Base-by-base conservation (phyloP, 2,888 invertebrate species). In the Uloborus plumipes region DNA sequence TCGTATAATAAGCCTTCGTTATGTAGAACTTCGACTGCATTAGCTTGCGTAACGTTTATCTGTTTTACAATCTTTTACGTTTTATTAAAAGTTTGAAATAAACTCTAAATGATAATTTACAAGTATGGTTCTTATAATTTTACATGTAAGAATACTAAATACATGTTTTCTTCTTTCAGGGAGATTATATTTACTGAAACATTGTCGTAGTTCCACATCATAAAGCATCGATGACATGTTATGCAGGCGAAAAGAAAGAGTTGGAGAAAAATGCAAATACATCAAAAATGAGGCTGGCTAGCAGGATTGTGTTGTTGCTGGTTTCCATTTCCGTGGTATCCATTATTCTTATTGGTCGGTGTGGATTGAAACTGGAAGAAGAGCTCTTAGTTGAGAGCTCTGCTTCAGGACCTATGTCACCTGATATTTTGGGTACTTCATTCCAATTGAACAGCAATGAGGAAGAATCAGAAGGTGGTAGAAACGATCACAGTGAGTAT, bases 311-410 rank as follows among this genome's bases (percentile, higher is more conserved):
- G 16, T 53, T 84, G 11, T 50, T 84, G 14, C 78, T 84, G 9
- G 82, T 84, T 64, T 70, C 82, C 18, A 59, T 84, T 31, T 84
- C 84, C 16, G 62, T 84, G 9, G 71, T 80, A 14, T 84, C 84
- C 31, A 64, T 84, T 4, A 66, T 84, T 11, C 65, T 84, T 1
- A 78, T 84, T 18, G 78, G 82, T 14, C 22, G 78, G 26, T 84
- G 84, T 39, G 75, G 84, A 1, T 67, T 84, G n/a, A 78, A 75
- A 16, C 51, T 84, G 58, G 84, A 84, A 53, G 80, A 84, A 50
- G 84, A 84, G 49, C 64, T 80, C 6, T 49, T 59, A 47, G 61
- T 82, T 11, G 82, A 82, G 59, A 72, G 66, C 22, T 81, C 81
- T 2, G 84, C 58, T 15, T 69, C 79, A 0, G 79, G 79, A 7